phyloP scores from a whole-genome alignment of 2,113 vertebrate species.

The Paedocypris sp. region DNA sequence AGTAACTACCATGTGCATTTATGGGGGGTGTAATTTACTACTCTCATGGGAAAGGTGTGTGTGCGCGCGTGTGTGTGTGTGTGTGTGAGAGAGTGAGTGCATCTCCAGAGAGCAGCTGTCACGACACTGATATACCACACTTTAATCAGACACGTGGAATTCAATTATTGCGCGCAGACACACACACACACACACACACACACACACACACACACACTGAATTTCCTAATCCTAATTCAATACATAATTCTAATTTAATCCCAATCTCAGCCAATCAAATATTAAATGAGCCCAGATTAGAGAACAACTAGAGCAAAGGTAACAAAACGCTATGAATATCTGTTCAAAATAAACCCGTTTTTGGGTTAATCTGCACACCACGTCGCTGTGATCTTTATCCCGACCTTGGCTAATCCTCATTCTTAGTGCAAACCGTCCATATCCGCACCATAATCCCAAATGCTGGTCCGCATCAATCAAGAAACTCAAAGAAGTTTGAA shows the following conservation, averaged over 20 bases:
- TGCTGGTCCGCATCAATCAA: too few relatives aligned
- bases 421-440: too few relatives aligned
- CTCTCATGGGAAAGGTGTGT: background rate
- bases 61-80: background rate
- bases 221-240: slow-evolving; percentile 8
- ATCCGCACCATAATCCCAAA: too few relatives aligned
- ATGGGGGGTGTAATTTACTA: background rate
- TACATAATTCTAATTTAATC: background rate
- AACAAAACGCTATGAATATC: background rate
- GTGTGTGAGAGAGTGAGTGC: background rate
- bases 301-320: background rate
- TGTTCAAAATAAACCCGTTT: too few relatives aligned
- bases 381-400: too few relatives aligned
- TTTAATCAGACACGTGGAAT: slow-evolving; percentile 33
- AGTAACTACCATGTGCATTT: background rate
- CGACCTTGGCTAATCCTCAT: too few relatives aligned
- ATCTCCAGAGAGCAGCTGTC: slow-evolving; percentile 31
- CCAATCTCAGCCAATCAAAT: background rate
- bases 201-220: slow-evolving; percentile 12
- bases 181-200: background rate
- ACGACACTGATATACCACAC: slow-evolving; percentile 29
- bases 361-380: too few relatives aligned
- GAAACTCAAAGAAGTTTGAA: too few relatives aligned
- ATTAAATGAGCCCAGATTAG: background rate
- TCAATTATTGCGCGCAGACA: slow-evolving; percentile 11